Evolutionary conservation across 2,797 vertebrate species (phyloP).

Genomic region (Sebastes variabilis): DNA sequence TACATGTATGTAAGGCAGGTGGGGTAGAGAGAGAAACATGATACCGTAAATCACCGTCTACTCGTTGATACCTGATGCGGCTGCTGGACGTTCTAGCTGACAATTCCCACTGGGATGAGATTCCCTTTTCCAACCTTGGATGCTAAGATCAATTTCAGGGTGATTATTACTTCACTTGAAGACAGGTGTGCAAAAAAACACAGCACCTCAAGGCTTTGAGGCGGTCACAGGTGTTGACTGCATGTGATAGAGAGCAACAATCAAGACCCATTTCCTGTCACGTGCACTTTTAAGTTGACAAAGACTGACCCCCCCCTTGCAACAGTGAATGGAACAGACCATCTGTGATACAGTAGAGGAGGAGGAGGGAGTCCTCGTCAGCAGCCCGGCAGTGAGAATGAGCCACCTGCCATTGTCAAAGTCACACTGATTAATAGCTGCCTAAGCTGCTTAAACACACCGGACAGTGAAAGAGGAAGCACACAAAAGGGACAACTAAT

Average conservation of each 20-base stretch:
- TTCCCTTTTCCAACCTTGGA: constrained; percentile 18
- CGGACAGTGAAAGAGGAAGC: constrained; percentile 4
- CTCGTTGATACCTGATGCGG: constrained; percentile 17
- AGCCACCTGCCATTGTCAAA: constrained; percentile 66
- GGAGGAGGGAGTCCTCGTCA: background rate
- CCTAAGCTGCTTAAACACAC: constrained; percentile 60
- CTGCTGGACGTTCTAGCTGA: constrained; percentile 26
- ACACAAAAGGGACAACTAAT: constrained; percentile 41
- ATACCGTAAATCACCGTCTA: constrained; percentile 41
- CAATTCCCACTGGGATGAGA: constrained; percentile 56
- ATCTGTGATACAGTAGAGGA: constrained; percentile 33
- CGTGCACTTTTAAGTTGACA: constrained; percentile 3
- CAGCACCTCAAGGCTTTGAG: background rate
- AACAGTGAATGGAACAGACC: constrained; percentile 25
- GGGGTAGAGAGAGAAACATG: constrained; percentile 4
- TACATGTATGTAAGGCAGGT: background rate
- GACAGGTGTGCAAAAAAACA: background rate
- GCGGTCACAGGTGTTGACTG: constrained; percentile 16
- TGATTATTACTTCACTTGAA: background rate
- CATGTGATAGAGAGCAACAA: background rate
- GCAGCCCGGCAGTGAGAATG: constrained; percentile 35
- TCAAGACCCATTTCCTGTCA: constrained; percentile 13
- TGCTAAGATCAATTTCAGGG: constrained; percentile 32
- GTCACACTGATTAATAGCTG: constrained; percentile 60
- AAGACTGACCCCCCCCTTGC: background rate